Evolutionary conservation across 1,140 invertebrate species (phyloP).

Genomic region (Acromyrmex echinatior): DNA sequence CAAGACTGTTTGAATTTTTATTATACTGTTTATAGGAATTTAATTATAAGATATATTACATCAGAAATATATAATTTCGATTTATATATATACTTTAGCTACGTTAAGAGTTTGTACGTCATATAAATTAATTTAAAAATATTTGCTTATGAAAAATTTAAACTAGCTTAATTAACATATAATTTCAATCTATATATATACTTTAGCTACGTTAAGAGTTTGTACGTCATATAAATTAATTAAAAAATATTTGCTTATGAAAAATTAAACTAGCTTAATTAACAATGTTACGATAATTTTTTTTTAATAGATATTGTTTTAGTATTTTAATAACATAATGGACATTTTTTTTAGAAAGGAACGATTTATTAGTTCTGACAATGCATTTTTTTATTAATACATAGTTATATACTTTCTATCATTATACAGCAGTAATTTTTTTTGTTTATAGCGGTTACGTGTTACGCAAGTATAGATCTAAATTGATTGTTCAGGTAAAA

Average conservation of each 20-base stretch:
- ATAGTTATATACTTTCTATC: background rate
- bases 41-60: background rate
- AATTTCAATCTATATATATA: no score
- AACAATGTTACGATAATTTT: background rate
- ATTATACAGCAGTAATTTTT: slow-evolving; percentile 53
- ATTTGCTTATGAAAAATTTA: background rate
- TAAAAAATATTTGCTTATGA: background rate
- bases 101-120: background rate
- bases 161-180: background rate
- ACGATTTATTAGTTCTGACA: background rate
- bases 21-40: background rate
- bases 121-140: slow-evolving; percentile 8
- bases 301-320: background rate
- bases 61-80: background rate
- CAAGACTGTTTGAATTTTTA: background rate
- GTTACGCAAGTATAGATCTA: slow-evolving; percentile 62
- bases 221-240: background rate
- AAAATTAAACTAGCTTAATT: background rate
- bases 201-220: background rate
- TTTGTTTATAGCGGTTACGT: slow-evolving; percentile 66
- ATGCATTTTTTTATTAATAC: background rate
- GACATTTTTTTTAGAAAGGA: background rate
- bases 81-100: background rate
- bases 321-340: background rate
- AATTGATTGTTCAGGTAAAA: slow-evolving; percentile 60